Conservation (phyloP, 2,113 vertebrate species). For the Chaetodon auriga region DNA sequence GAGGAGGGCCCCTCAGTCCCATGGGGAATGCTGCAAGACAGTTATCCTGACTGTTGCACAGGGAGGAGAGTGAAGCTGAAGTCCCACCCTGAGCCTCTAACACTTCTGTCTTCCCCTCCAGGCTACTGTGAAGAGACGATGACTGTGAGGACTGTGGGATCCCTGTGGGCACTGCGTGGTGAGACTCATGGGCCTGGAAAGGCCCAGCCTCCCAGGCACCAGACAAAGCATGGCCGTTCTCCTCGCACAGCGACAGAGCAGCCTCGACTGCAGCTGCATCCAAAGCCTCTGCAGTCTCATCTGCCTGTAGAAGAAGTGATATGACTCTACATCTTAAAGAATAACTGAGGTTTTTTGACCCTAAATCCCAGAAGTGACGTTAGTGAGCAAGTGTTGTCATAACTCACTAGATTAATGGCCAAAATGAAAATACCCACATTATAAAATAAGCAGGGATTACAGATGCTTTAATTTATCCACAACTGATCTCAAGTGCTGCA, state of each 20-base stretch:
- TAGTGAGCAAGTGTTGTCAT: neutral
- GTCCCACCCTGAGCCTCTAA: slow-evolving; percentile 27
- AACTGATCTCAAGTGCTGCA: neutral
- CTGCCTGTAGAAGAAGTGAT: slow-evolving; percentile 84
- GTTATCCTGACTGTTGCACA: slow-evolving; percentile 61
- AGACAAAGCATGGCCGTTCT: slow-evolving; percentile 90
- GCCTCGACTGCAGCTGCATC: slow-evolving; percentile 96
- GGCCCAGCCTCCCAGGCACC: slow-evolving; percentile 88
- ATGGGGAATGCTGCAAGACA: slow-evolving; percentile 52
- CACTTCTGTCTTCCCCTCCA: slow-evolving; percentile 64
- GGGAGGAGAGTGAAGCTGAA: slow-evolving; percentile 54
- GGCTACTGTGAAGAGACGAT: slow-evolving; percentile 48
- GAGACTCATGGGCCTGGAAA: slow-evolving; percentile 71
- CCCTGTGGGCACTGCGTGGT: slow-evolving; percentile 40
- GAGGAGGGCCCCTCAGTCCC: slow-evolving; percentile 50
- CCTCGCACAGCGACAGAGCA: slow-evolving; percentile 93
- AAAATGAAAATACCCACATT: neutral
- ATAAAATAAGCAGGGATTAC: neutral
- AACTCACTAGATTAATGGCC: neutral
- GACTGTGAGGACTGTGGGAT: slow-evolving; percentile 40
- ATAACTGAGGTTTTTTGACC: neutral
- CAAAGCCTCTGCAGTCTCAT: slow-evolving; percentile 92
- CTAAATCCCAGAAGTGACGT: neutral
- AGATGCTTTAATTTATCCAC: neutral
- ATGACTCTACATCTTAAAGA: neutral